phyloP scores from a whole-genome alignment of 1,140 invertebrate genomes.

The Drosophila ficusphila region DNA sequence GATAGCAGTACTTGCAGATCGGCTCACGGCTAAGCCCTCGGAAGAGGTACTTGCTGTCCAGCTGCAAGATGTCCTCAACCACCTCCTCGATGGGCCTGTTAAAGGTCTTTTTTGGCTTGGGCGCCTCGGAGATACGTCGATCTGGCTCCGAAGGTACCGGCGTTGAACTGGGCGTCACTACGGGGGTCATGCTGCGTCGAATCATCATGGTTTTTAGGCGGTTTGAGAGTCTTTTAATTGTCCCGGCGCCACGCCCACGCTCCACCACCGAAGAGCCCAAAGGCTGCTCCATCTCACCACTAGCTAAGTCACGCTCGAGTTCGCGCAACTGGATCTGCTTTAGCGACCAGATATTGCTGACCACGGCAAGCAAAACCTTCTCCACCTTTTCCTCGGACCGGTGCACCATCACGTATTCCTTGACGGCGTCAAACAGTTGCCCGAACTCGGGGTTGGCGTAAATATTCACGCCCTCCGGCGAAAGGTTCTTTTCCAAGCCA shows the following conservation, averaged over 20 bases:
- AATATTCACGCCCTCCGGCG: slow-evolving; percentile 3
- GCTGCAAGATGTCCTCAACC: slow-evolving; percentile 69
- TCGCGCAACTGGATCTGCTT: slow-evolving; percentile 58
- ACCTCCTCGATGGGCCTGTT: slow-evolving; percentile 80
- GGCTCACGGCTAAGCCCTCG: slow-evolving; percentile 85
- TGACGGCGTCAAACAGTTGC: slow-evolving; percentile 50
- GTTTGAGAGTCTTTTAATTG: slow-evolving; percentile 66
- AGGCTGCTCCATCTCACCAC: slow-evolving; percentile 21
- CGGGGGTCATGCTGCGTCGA: slow-evolving; percentile 51
- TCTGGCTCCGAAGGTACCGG: slow-evolving; percentile 3
- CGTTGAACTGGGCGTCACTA: slow-evolving; percentile 21
- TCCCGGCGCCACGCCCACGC: slow-evolving; percentile 24
- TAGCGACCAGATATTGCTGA: slow-evolving; percentile 58
- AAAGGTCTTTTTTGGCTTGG: slow-evolving; percentile 41
- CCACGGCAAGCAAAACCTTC: slow-evolving; percentile 52
- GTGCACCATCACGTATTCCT: slow-evolving; percentile 65
- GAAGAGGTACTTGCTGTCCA: slow-evolving; percentile 85
- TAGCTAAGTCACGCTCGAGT: slow-evolving; percentile 46
- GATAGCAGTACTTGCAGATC: slow-evolving; percentile 88
- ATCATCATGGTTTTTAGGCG: slow-evolving; percentile 57
- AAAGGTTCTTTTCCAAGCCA: neutral
- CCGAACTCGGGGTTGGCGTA: slow-evolving; percentile 56
- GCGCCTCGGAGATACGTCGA: neutral
- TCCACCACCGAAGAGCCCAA: slow-evolving; percentile 21
- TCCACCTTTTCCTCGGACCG: slow-evolving; percentile 57